Percentiles rank a stretch among this genome's conserved stretches.
Evolutionary conservation across 2,888 invertebrate species (phyloP).

Genomic region (Caradrina kadenii): DNA sequence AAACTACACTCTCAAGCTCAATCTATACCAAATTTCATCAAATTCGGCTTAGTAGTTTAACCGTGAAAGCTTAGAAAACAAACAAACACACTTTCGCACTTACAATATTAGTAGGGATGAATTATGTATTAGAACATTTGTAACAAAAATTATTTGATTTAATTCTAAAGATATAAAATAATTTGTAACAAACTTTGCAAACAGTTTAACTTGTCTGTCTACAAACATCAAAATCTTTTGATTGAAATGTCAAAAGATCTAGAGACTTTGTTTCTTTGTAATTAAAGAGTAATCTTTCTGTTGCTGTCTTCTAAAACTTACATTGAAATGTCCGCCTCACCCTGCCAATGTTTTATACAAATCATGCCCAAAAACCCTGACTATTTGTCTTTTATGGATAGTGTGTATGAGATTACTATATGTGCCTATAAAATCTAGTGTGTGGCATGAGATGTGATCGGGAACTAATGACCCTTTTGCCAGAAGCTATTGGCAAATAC

Average conservation of each 20-base stretch:
- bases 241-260: constrained; percentile 52
- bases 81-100: too few relatives aligned
- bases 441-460: too few relatives aligned
- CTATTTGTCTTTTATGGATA: constrained; percentile 11
- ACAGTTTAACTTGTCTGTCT: neutral
- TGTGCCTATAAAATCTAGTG: too few relatives aligned
- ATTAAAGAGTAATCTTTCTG: constrained; percentile 49
- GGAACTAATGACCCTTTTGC: too few relatives aligned
- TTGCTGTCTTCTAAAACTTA: constrained; percentile 65
- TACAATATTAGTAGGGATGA: too few relatives aligned
- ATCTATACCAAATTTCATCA: too few relatives aligned
- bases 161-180: neutral
- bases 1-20: too few relatives aligned
- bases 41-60: too few relatives aligned
- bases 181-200: neutral
- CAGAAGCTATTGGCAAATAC: too few relatives aligned
- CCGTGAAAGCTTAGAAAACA: too few relatives aligned
- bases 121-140: too few relatives aligned
- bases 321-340: constrained; percentile 70
- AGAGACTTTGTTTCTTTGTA: constrained; percentile 54
- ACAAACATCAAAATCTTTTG: constrained; percentile 25
- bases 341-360: constrained; percentile 43
- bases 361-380: neutral
- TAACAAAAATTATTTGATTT: too few relatives aligned
- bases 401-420: neutral